Evolutionary conservation across 2,888 invertebrate genomes (phyloP).

Genomic region (Abscondita cerata): DNA sequence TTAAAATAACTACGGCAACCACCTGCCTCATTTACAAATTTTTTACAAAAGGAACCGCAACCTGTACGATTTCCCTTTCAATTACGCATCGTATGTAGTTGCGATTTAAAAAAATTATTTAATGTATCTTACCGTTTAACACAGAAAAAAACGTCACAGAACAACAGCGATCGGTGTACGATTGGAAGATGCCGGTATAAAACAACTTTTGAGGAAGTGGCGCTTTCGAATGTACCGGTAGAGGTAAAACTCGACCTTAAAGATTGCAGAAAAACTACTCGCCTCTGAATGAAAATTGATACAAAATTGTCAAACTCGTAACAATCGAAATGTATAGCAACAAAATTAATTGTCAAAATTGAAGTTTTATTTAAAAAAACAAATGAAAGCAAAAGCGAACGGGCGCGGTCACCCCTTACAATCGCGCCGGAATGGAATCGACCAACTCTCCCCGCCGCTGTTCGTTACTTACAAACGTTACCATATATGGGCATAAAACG

Average conservation of each 20-base stretch:
- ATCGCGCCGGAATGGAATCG: constrained; percentile 25
- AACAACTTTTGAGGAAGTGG: constrained; percentile 50
- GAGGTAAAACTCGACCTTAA: constrained; percentile 45
- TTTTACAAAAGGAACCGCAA: constrained; percentile 1
- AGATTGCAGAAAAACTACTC: constrained; percentile 44
- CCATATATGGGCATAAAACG: constrained; percentile 85
- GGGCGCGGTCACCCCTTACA: constrained; percentile 48
- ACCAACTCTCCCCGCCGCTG: constrained; percentile 49
- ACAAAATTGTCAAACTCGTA: not conserved
- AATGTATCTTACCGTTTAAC: constrained; percentile 52
- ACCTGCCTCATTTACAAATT: constrained; percentile 27
- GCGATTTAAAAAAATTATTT: constrained; percentile 5
- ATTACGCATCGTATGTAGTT: not conserved
- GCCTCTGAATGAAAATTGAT: not conserved
- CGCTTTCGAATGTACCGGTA: constrained; percentile 44
- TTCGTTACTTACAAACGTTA: constrained; percentile 68
- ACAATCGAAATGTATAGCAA: constrained; percentile 22
- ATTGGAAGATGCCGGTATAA: constrained; percentile 55
- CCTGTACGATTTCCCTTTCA: constrained; percentile 13
- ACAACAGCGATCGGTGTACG: constrained; percentile 54
- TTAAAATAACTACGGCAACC: constrained; percentile 28
- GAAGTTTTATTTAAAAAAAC: constrained; percentile 34
- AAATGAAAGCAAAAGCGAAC: constrained; percentile 19
- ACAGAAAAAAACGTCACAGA: constrained; percentile 56
- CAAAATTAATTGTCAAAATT: constrained; percentile 31